Conservation (phyloP, 1,140 invertebrate species). For the Holotrichia oblita region DNA sequence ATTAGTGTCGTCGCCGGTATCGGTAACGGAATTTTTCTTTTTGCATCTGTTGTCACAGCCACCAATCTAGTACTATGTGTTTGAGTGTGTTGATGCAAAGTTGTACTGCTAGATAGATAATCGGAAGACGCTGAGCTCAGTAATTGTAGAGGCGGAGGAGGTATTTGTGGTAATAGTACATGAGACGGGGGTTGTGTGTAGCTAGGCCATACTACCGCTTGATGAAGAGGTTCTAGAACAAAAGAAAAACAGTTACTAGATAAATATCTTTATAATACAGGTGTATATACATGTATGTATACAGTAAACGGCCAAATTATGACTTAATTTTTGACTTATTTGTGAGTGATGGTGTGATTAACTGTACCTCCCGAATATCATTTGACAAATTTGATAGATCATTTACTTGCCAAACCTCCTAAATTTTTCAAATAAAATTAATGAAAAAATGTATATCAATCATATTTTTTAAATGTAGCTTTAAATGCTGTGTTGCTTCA, state of each 20-base stretch:
- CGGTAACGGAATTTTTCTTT: slow-evolving; percentile 69
- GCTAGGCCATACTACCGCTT: slow-evolving; percentile 78
- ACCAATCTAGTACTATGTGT: slow-evolving; percentile 69
- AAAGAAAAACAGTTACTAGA: not conserved
- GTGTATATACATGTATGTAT: not conserved
- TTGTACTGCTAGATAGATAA: slow-evolving; percentile 62
- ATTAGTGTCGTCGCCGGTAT: slow-evolving; percentile 70
- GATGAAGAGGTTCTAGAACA: slow-evolving; percentile 75
- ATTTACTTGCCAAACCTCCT: too few species aligned
- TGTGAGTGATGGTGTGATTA: too few species aligned
- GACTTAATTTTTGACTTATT: too few species aligned
- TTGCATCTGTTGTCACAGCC: slow-evolving; percentile 66
- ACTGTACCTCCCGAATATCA: too few species aligned
- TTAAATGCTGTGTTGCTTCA: too few species aligned
- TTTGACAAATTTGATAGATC: too few species aligned
- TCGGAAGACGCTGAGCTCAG: slow-evolving; percentile 67
- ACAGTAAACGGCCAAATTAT: too few species aligned
- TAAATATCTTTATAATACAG: not conserved
- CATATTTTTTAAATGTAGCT: too few species aligned
- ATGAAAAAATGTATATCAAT: too few species aligned
- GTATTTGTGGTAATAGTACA: slow-evolving; percentile 68
- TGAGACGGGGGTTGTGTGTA: slow-evolving; percentile 71
- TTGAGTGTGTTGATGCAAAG: slow-evolving; percentile 68
- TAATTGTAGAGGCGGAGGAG: slow-evolving; percentile 71
- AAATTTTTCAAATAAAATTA: too few species aligned